Base-by-base conservation (phyloP, 2,888 invertebrate species). In the Troglohyphantes excavatus region DNA sequence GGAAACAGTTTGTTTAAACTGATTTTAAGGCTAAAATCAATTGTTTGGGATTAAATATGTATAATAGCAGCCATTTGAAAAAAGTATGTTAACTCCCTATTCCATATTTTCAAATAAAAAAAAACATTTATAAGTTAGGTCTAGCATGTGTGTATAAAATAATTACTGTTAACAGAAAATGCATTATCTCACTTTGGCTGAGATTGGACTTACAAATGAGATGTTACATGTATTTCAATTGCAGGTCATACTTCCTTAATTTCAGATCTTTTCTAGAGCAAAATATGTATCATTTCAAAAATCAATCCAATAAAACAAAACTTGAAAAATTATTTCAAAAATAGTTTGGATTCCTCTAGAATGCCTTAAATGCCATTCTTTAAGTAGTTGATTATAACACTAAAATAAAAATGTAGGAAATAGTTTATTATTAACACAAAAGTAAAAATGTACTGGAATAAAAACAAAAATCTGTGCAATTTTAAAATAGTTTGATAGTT, bases 361-460 rank as follows among this genome's bases (percentile, higher is more conserved):
- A 90, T 90, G 90, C 90, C 90, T 90, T 90, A 90, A 90, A 90
- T 90, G 90, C 90, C 79, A 90, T 75, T 90, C 90, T 90, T 88
- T 82, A 68, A 65, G 9, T 17, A 63, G 17, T 65, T 21, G 27
- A n/a, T 19, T 19, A 23, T 1, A 63, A 23, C n/a, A 19, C 2
- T n/a, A 61, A 2, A 23, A 19, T 23, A 63, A 63, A 39, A n/a
- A 39, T 0, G 27, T 33, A 43, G 17, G 7, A 23, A 19, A 72
- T 43, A 43, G 19, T 43, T 68, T 17, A 7, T 19, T 0, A 29
- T 68, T 11, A 29, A 17, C 7, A n/a, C 2, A 72, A 13, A 2
- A 11, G 33, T 19, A 39, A 23, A 63, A 65, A 46, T 27, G 9
- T 13, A 9, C 11, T 43, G 23, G 17, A 79, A 27, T n/a, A 9